phyloP scores from a whole-genome alignment of 2,888 invertebrate genomes.

The Pemphredon lugubris region DNA sequence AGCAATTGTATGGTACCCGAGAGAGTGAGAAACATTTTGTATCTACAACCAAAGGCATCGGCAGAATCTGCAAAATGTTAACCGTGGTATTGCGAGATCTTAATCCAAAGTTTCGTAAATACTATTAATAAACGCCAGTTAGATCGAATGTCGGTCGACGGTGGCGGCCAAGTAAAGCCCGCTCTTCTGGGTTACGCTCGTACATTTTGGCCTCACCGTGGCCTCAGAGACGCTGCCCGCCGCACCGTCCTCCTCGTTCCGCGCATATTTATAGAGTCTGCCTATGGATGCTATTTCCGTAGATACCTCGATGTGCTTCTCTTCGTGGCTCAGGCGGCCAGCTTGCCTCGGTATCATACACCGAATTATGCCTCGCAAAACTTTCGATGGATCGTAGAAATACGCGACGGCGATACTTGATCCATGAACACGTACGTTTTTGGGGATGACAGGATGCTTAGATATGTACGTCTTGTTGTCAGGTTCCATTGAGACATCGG shows the following conservation, averaged over 20 bases:
- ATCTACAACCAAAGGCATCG: too few species aligned
- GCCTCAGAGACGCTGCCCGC: conserved; percentile 42
- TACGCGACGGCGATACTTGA: neutral
- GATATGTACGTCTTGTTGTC: neutral
- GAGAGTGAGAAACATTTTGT: too few species aligned
- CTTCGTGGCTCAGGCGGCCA: conserved; percentile 28
- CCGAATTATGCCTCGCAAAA: conserved; percentile 55
- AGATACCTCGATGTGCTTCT: conserved; percentile 64
- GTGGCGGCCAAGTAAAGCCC: conserved; percentile 81
- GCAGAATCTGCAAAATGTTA: neutral
- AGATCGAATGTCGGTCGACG: conserved; percentile 80
- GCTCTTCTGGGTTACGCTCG: conserved; percentile 74
- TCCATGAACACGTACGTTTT: too few species aligned
- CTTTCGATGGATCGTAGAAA: neutral
- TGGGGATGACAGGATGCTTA: neutral
- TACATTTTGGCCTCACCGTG: conserved; percentile 59
- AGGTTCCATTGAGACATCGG: too few species aligned
- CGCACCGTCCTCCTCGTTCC: conserved; percentile 52
- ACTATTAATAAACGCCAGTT: conserved; percentile 79
- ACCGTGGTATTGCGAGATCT: conserved; percentile 27
- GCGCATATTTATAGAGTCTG: conserved; percentile 78
- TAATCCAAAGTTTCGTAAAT: conserved; percentile 75
- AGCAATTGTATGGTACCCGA: too few species aligned
- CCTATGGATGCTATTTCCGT: conserved; percentile 79
- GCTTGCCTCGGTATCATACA: conserved; percentile 38